Evolutionary conservation across 1,140 invertebrate genomes (phyloP), one percentile per base, ranked within the genome.

Genomic region (Ceratosolen solmsi): DNA sequence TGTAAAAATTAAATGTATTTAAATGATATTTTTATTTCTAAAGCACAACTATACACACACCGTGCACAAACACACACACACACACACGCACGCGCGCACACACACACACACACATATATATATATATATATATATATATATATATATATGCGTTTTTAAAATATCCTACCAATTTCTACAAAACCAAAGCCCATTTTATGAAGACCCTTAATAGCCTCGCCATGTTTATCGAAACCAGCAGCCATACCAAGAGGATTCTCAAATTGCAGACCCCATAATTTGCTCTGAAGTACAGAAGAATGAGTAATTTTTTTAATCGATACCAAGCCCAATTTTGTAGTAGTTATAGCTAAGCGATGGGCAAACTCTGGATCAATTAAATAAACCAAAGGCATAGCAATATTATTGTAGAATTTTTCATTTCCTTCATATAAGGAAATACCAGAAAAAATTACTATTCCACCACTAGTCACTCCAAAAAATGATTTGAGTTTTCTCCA

Each of bases 201-300:
- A 38, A 99, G 90, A 0, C 96, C 96, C 82, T 94, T 90, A 1
- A 99, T 93, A 36, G 96, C 97, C 93, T 99, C 97, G 15, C 94
- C 98, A 91, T 99, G 95, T 89, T 99, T 99, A 90, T 99, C 99
- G 93, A 99, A 99, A 4, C 99, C 99, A 83, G 99, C 99, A 70
- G 98, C 98, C 85, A 99, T 95, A 46, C 99, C 99, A 86, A 99
- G 88, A 0, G 98, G 98, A 92, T 98, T 99, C 81, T 92, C 92
- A 71, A 99, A 95, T 25, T 95, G 87, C 82, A 95, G 89, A 36
- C 93, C 93, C 87, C 96, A 95, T 46, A 99, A 91, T 68, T 91
- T 93, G 0, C 94, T 95, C 88, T 93, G 93, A 84, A 97, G 91
- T 79, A 92, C 89, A 9, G 91, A 77, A 9, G 94, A 92, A 90